Conservation (phyloP, 2,797 vertebrate genomes). For the Falco cherrug region DNA sequence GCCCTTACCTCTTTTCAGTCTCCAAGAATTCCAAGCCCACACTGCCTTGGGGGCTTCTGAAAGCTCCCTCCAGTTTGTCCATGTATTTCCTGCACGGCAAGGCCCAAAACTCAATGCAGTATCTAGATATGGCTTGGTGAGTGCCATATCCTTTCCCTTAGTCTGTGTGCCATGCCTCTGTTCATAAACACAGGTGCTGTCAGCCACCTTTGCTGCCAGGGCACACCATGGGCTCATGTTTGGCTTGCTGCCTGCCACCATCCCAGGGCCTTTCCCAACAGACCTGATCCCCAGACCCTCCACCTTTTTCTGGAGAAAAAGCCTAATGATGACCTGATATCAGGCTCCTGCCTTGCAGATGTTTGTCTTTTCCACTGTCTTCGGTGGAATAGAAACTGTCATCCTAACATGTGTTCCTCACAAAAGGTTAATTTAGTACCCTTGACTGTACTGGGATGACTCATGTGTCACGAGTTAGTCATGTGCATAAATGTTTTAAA, state of each 20-base stretch:
- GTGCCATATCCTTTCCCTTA: not conserved
- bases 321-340: not conserved
- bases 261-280: not conserved
- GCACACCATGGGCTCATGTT: fast-evolving
- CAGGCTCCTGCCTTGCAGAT: not conserved
- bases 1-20: not conserved
- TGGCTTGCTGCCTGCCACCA: not conserved
- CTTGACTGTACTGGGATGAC: slow-evolving; percentile 37
- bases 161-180: not conserved
- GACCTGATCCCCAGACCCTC: not conserved
- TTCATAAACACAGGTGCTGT: not conserved
- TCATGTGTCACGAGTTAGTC: slow-evolving; percentile 44
- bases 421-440: slow-evolving; percentile 35
- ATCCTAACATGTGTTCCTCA: not conserved
- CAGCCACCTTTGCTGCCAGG: not conserved
- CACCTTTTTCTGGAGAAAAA: not conserved
- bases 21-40: not conserved
- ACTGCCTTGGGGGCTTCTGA: not conserved
- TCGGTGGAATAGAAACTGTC: not conserved
- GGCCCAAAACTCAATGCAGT: not conserved
- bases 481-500: slow-evolving; percentile 63
- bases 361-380: not conserved
- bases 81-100: not conserved
- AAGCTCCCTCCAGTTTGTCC: not conserved
- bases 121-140: not conserved